These are phyloP conservation scores for Trematomus loennbergii DNA, from an alignment of 2,113 vertebrate species.

Conservation along the genomic window DNA sequence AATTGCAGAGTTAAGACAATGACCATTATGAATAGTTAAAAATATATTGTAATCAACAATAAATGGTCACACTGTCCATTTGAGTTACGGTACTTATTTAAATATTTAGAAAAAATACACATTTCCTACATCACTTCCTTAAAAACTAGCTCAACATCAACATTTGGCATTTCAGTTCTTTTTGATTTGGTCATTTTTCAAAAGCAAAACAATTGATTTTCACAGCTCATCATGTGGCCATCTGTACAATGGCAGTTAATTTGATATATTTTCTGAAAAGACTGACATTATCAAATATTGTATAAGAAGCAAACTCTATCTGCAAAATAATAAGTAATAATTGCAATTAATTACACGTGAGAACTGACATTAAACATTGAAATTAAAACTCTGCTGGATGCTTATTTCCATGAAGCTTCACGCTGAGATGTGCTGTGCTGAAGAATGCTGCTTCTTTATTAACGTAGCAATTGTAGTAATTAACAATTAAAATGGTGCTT, in stretches of 20 bases:
- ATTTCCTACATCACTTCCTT: background rate
- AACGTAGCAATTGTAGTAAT: background rate
- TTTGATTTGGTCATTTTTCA: background rate
- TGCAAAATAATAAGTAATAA: constrained; percentile 66
- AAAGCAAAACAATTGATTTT: constrained; percentile 3
- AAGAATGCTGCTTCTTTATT: constrained; percentile 13
- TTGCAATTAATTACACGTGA: constrained; percentile 62
- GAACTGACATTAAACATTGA: constrained; percentile 75
- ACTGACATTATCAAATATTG: constrained; percentile 39
- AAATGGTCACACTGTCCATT: background rate
- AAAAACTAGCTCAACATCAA: background rate
- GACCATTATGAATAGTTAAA: background rate
- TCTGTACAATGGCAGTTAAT: no score
- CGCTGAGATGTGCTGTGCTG: constrained; percentile 31
- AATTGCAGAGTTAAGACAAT: background rate
- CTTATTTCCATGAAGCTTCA: constrained; percentile 70
- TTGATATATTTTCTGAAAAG: no score
- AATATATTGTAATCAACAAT: background rate
- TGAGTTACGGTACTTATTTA: background rate
- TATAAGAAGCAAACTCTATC: constrained; percentile 52
- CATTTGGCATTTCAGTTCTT: background rate
- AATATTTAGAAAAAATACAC: background rate
- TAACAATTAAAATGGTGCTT: background rate
- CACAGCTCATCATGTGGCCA: background rate
- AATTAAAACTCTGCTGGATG: constrained; percentile 58